Evolutionary conservation across 2,113 vertebrate genomes (phyloP).

Genomic region (Aplodontia rufa): DNA sequence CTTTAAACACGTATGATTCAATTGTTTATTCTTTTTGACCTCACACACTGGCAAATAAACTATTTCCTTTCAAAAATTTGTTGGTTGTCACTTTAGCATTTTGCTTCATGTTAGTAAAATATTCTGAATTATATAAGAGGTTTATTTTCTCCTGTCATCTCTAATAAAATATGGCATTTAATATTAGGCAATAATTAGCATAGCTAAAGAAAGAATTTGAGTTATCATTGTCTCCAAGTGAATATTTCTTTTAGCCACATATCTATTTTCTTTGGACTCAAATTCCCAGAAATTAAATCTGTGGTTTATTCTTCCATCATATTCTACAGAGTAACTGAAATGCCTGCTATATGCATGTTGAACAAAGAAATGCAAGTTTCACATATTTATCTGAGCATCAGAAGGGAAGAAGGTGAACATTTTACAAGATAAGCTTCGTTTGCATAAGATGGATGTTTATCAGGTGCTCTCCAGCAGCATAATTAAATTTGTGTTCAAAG

Average conservation of each 20-base stretch:
- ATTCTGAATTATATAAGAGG: not conserved
- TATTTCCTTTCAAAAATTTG: not conserved
- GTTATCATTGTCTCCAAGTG: not conserved
- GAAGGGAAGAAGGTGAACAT: not conserved
- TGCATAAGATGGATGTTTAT: not conserved
- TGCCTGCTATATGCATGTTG: not conserved
- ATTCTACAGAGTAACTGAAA: not conserved
- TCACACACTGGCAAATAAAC: not conserved
- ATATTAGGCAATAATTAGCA: not conserved
- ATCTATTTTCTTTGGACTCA: not conserved
- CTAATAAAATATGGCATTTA: not conserved
- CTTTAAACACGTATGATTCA: not conserved
- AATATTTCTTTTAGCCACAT: not conserved
- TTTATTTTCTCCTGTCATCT: conserved; percentile 24
- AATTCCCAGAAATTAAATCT: not conserved
- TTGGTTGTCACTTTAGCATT: not conserved
- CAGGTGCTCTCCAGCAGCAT: not conserved
- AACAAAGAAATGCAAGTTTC: not conserved
- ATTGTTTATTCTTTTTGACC: not conserved
- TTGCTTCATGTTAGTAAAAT: not conserved
- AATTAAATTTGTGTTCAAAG: not conserved
- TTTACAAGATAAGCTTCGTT: not conserved
- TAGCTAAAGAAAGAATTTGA: not conserved
- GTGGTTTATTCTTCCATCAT: not conserved
- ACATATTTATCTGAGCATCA: not conserved